phyloP scores from a whole-genome alignment of 2,888 invertebrate species.

The Drosophila mulleri region DNA sequence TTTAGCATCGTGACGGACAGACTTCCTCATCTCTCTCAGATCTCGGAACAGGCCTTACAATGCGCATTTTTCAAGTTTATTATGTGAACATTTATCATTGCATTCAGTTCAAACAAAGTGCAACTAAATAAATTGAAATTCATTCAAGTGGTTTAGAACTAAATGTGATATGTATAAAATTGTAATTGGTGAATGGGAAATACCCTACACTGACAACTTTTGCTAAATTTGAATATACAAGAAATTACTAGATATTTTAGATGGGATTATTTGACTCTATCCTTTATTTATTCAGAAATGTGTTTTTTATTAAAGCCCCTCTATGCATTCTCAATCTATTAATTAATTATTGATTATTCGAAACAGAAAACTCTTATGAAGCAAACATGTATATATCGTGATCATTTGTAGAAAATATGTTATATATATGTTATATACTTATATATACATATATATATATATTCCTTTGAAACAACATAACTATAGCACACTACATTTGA shows the following conservation, averaged over 20 bases:
- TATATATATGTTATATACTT: not conserved
- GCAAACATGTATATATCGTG: not conserved
- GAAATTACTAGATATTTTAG: no score
- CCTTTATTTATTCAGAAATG: no score
- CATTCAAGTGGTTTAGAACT: slow-evolving; percentile 49
- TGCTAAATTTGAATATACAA: no score
- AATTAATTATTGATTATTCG: no score
- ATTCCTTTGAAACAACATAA: not conserved
- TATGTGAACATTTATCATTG: slow-evolving; percentile 68
- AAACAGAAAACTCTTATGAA: no score
- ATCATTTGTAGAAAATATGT: not conserved
- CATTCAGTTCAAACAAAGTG: slow-evolving; percentile 43
- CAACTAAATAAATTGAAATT: slow-evolving; percentile 55
- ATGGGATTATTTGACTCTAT: no score
- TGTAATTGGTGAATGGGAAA: slow-evolving; percentile 2
- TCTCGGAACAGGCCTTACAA: slow-evolving; percentile 23
- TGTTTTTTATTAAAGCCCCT: no score
- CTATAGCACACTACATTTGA: not conserved
- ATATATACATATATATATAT: not conserved
- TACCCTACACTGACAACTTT: slow-evolving; percentile 16
- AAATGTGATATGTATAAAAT: slow-evolving; percentile 20
- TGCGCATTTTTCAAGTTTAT: slow-evolving; percentile 74
- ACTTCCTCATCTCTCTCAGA: not conserved
- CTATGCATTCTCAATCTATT: not conserved
- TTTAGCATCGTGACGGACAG: slow-evolving; percentile 19